Evolutionary conservation across 2,888 invertebrate species (phyloP).

Genomic region (Linnaemya vulpina): DNA sequence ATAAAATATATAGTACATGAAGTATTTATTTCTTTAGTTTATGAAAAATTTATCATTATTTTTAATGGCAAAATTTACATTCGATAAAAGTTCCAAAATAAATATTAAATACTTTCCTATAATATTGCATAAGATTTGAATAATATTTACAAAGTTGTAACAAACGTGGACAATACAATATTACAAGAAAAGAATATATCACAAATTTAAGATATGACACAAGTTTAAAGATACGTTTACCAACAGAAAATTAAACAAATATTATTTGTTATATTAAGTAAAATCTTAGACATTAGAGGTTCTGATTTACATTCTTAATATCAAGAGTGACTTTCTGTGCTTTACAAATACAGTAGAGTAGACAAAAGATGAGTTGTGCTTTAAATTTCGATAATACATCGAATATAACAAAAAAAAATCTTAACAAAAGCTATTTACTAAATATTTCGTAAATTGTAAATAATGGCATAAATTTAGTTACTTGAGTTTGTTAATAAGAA

Average conservation of each 20-base stretch:
- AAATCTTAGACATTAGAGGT: slow-evolving; percentile 13
- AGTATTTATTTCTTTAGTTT: background rate
- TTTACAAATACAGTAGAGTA: slow-evolving; percentile 29
- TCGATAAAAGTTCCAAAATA: background rate
- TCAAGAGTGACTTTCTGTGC: slow-evolving; percentile 45
- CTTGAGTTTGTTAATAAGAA: slow-evolving; percentile 46
- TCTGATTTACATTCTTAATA: background rate
- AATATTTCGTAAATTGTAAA: slow-evolving; percentile 35
- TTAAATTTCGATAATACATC: slow-evolving; percentile 42
- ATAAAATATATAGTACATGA: slow-evolving; percentile 8
- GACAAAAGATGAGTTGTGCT: slow-evolving; percentile 59
- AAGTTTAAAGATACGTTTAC: slow-evolving; percentile 9
- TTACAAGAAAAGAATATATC: slow-evolving; percentile 46
- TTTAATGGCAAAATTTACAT: slow-evolving; percentile 7
- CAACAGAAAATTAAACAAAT: background rate
- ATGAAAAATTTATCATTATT: background rate
- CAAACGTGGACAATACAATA: slow-evolving; percentile 30
- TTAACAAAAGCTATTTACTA: slow-evolving; percentile 55
- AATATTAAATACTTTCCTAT: slow-evolving; percentile 19
- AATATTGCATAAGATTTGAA: slow-evolving; percentile 26
- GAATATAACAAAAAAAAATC: slow-evolving; percentile 64
- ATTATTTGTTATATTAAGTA: slow-evolving; percentile 13
- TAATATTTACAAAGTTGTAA: slow-evolving; percentile 53
- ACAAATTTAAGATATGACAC: slow-evolving; percentile 58
- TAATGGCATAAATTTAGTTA: slow-evolving; percentile 53